phyloP scores from a whole-genome alignment of 2,113 vertebrate species.

The Poeciliopsis turrubarensis region DNA sequence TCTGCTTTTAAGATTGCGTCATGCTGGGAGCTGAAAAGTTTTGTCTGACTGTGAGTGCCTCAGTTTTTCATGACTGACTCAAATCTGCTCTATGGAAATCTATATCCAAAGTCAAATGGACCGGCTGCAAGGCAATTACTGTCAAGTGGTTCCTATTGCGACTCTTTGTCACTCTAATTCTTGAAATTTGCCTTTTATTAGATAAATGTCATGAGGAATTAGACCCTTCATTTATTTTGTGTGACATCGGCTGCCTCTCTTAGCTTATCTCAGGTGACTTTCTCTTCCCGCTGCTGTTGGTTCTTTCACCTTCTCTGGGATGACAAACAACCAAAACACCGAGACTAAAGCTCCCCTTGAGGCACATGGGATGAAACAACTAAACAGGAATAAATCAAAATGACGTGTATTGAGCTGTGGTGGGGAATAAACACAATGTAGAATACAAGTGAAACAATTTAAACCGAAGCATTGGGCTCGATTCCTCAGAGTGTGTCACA shows the following conservation, averaged over 20 bases:
- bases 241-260: not conserved
- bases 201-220: conserved; percentile 73
- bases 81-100: conserved; percentile 55
- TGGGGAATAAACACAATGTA: not conserved
- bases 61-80: conserved; percentile 54
- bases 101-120: conserved; percentile 40
- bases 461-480: not conserved
- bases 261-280: conserved; percentile 25
- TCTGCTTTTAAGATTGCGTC: conserved; percentile 18
- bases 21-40: conserved; percentile 31
- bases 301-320: conserved; percentile 32
- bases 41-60: conserved; percentile 53
- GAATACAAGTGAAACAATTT: conserved; percentile 20
- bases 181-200: conserved; percentile 76
- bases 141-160: conserved; percentile 63
- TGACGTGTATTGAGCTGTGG: not conserved
- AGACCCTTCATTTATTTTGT: conserved; percentile 66
- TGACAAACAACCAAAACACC: conserved; percentile 3
- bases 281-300: conserved; percentile 4
- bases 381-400: conserved; percentile 1
- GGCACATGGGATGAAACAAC: not conserved
- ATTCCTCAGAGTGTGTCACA: not conserved
- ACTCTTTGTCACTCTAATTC: conserved; percentile 70
- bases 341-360: conserved; percentile 9
- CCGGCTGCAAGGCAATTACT: conserved; percentile 71